These are phyloP conservation scores for Fratercula arctica DNA, from an alignment of 2,797 vertebrate species.

Conservation along the genomic window DNA sequence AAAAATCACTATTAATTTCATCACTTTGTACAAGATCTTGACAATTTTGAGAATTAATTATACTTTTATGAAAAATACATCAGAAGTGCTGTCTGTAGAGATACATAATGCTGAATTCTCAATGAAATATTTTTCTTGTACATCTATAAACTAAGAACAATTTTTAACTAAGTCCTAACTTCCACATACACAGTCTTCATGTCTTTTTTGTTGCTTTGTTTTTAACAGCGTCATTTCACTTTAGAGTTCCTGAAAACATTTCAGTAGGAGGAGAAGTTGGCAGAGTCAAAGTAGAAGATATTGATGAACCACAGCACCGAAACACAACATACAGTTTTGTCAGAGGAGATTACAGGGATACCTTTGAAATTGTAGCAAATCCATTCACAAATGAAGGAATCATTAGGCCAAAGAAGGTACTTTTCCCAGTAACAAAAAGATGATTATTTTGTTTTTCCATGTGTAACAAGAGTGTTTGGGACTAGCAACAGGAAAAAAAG, in stretches of 20 bases:
- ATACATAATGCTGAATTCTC: neutral
- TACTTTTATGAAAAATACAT: neutral
- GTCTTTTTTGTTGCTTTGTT: neutral
- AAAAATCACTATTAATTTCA: neutral
- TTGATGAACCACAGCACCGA: constrained; percentile 89
- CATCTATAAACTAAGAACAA: neutral
- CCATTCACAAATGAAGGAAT: constrained; percentile 81
- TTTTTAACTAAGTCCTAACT: constrained; percentile 10
- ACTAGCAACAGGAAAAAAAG: neutral
- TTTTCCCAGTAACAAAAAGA: neutral
- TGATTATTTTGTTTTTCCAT: neutral
- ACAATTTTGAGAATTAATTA: neutral
- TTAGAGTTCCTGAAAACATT: constrained; percentile 84
- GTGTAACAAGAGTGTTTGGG: neutral
- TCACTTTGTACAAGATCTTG: neutral
- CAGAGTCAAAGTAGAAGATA: constrained; percentile 83
- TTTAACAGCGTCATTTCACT: constrained; percentile 76
- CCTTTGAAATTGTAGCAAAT: constrained; percentile 79
- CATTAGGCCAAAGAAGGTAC: constrained; percentile 87
- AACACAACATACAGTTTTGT: constrained; percentile 83
- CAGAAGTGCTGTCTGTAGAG: neutral
- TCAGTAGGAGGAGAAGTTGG: constrained; percentile 80
- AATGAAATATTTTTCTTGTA: neutral
- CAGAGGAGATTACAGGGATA: constrained; percentile 64
- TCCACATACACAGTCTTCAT: neutral